Evolutionary conservation across 2,797 vertebrate genomes (phyloP), one percentile per base, ranked within the genome.

Genomic region (Telmatherina bonti): DNA sequence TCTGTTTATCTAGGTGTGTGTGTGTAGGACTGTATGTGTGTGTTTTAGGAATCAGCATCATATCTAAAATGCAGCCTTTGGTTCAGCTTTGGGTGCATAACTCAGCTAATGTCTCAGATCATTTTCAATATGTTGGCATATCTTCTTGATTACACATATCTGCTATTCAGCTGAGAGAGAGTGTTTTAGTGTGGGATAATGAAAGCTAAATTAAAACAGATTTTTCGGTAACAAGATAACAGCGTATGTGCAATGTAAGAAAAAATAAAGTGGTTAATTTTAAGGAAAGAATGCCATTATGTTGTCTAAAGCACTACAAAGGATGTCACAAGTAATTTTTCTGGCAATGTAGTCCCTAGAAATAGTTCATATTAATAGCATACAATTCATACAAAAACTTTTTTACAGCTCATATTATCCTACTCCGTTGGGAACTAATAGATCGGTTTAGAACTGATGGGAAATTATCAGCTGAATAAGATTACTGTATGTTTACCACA

Each of bases 1-100:
- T 62, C 66, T 88, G 83, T 91, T 87, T 89, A 81, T 90, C 69
- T 84, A 82, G 71, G 61, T 67, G 68, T 70, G 45, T 52, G 58
- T 71, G 74, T 67, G 61, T 52, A 36, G 60, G 18, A 57, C 38
- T 55, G n/a, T 20, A 36, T 78, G 49, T 67, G 56, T 78, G 75
- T 64, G 52, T 68, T 66, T 84, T 57, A 61, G 20, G 75, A 68
- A 82, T 84, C 78, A 80, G 43, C 18, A 76, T 88, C 66, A 74
- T 72, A 71, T 83, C 63, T 80, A 76, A 75, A 83, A 38, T 58
- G 29, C 29, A 66, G 55, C 43, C 1, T 72, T 41, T 60, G 54
- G 59, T 74, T 78, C 69, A 81, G 13, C 36, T 61, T 13, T 33
- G 58, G 38, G 30, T 35, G 27, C 16, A 58, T 41, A 5, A 38